phyloP scores from a whole-genome alignment of 2,113 vertebrate genomes.

The Erythrocercus mccallii region DNA sequence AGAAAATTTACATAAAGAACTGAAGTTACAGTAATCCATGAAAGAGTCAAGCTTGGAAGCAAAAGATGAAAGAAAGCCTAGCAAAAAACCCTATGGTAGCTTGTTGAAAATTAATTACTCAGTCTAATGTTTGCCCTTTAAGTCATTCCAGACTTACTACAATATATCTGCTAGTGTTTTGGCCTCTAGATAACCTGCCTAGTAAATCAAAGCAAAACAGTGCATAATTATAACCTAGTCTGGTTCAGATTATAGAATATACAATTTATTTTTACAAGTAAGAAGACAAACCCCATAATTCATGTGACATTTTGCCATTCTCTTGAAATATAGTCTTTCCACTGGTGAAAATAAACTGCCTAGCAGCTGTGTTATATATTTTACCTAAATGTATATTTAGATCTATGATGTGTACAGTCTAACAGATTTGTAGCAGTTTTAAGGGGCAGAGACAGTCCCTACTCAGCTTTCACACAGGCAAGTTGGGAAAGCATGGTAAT shows the following conservation, averaged over 20 bases:
- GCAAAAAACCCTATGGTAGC: not conserved
- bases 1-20: not conserved
- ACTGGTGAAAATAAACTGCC: slow-evolving; percentile 27
- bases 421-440: not conserved
- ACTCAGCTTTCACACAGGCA: not conserved
- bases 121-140: not conserved
- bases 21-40: not conserved
- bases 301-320: slow-evolving; percentile 3
- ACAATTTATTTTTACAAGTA: slow-evolving; percentile 38
- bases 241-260: slow-evolving; percentile 19
- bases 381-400: slow-evolving; percentile 35
- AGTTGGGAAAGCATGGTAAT: not conserved
- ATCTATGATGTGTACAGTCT: not conserved
- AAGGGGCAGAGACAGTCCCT: not conserved
- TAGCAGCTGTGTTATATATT: slow-evolving; percentile 38
- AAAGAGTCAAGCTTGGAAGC: not conserved
- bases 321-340: slow-evolving; percentile 18
- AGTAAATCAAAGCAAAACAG: slow-evolving; percentile 45
- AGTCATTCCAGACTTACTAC: not conserved
- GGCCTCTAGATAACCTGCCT: slow-evolving; percentile 22
- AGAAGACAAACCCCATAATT: slow-evolving; percentile 32
- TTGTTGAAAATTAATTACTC: slow-evolving; percentile 13
- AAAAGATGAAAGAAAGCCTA: slow-evolving; percentile 6
- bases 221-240: slow-evolving; percentile 18
- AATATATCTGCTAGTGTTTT: slow-evolving; percentile 19